Base-by-base conservation (phyloP, 2,888 invertebrate genomes). In the Diaperis boleti region DNA sequence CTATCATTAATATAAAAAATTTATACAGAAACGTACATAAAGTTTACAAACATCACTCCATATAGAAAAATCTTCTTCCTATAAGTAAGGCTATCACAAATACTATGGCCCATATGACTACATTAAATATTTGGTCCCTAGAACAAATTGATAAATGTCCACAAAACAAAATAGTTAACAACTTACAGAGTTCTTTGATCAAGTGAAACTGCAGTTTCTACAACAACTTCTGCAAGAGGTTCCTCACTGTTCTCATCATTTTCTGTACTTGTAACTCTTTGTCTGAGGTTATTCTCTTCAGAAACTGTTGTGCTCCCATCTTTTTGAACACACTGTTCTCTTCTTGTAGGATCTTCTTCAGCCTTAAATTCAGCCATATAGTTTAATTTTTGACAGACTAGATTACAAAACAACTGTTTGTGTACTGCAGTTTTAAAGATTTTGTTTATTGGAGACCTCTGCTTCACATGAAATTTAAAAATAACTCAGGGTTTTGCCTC, bases 91-190 rank as follows among this genome's bases (percentile, higher is more conserved):
- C 78, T 67, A 85, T 85, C 35, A 83, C 79, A 1, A 79, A 78
- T 47, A 84, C 67, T 61, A 85, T 76, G 6, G 81, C 76, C 74
- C 82, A 82, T 57, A 85, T 83, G 6, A 83, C 76, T 35, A 81
- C 79, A 68, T 79, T 83, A 83, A 85, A 84, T 67, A 83, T 76
- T 66, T 81, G 77, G 68, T 85, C 84, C 63, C 84, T 85, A 55
- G 77, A 82, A 72, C 15, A n/a, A 26, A 41, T 11, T n/a, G 26
- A n/a, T 2, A 3, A 26, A 2, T 26, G n/a, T 26, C n/a, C 6
- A 26, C 1, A 62, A 59, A 20, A 3, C 33, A 55, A 45, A 50
- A 45, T 15, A 54, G n/a, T 20, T 55, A 13, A 57, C 61, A 22
- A 45, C 77, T 74, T 72, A 82, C 81, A 68, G 79, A 72, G 76